Evolutionary conservation across 2,888 invertebrate genomes (phyloP).

Genomic region (Notocelia uddmanniana): DNA sequence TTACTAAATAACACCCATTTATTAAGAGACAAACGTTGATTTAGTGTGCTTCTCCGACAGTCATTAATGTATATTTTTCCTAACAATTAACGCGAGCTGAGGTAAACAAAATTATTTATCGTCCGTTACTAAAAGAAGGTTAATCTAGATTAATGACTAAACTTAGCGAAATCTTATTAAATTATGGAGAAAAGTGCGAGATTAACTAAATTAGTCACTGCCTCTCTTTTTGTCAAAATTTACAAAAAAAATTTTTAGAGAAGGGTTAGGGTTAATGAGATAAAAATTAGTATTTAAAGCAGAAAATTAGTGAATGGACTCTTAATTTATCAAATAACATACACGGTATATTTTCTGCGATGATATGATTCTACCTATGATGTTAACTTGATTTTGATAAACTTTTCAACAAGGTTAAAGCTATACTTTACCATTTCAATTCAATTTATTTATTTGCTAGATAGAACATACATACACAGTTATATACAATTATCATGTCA

Average conservation of each 20-base stretch:
- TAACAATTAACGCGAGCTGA: slow-evolving; percentile 11
- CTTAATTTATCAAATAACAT: background rate
- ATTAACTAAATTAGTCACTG: slow-evolving; percentile 33
- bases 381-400: too few relatives aligned
- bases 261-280: slow-evolving; percentile 3
- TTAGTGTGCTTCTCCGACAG: background rate
- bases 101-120: slow-evolving; percentile 34
- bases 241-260: slow-evolving; percentile 13
- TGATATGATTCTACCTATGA: too few relatives aligned
- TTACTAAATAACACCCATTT: too few relatives aligned
- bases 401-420: too few relatives aligned
- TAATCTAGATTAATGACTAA: slow-evolving; percentile 42
- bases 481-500: too few relatives aligned
- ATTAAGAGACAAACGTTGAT: too few relatives aligned
- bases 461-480: too few relatives aligned
- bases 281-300: background rate
- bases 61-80: background rate
- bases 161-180: slow-evolving; percentile 40
- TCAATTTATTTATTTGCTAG: too few relatives aligned
- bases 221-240: slow-evolving; percentile 15
- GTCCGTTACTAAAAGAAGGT: slow-evolving; percentile 30
- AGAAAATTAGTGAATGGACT: background rate
- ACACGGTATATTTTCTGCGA: background rate
- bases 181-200: slow-evolving; percentile 37
- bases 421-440: too few relatives aligned